Evolutionary conservation across 2,888 invertebrate genomes (phyloP), one percentile per base, ranked within the genome.

Genomic region (Metopia argyrocephala): DNA sequence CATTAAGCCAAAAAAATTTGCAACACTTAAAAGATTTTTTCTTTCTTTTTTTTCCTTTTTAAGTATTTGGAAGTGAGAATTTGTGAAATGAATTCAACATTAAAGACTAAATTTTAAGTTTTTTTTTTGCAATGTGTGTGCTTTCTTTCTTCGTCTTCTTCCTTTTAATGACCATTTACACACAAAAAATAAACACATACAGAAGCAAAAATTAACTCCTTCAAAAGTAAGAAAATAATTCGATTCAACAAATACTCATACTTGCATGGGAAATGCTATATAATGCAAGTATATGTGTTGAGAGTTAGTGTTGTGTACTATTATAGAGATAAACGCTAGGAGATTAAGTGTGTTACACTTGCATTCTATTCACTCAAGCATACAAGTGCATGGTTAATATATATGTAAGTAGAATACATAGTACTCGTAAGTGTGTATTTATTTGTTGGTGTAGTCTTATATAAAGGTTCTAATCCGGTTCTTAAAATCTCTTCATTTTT

Each of bases 401-500:
- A 15, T 15, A 38, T 15, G 15, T 38, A 31, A 3, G 12, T 9
- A 31, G 0, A n/a, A n/a, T n/a, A n/a, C n/a, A n/a, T n/a, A n/a
- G n/a, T n/a, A n/a, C n/a, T n/a, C n/a, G 12, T 1, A 38, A 12
- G 15, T 38, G 28, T n/a, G 12, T 27, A 25, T 48, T 46, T 25
- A 46, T 62, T 66, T 59, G 25, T 54, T 54, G 61, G 38, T 12
- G 12, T 65, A 38, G 18, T 46, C 9, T n/a, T 61, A 31, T 23
- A 46, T 57, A 56, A 48, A 28, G 48, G 15, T 0, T 27, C 68
- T 76, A 62, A 76, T 61, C 68, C 62, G 18, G 27, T 69, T 54
- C 20, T n/a, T 12, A 76, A 68, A 38, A 68, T 68, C 68, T 76
- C 54, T 62, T 68, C 20, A 76, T 46, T 54, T 75, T 31, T 23